phyloP scores from a whole-genome alignment of 2,113 vertebrate genomes.

The Noturus placidus region DNA sequence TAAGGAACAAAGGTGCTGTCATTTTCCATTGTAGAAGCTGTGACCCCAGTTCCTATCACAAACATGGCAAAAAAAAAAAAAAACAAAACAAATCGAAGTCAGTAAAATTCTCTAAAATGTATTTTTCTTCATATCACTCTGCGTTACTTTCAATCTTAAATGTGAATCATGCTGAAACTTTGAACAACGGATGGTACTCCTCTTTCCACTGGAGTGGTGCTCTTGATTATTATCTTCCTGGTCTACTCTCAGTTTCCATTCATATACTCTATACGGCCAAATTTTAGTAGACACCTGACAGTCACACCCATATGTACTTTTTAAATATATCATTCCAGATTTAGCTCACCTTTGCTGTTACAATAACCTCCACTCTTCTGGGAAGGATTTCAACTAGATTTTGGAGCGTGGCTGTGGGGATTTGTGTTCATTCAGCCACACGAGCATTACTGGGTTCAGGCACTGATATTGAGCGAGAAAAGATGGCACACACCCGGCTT shows the following conservation, averaged over 20 bases:
- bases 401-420: not conserved
- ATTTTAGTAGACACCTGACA: not conserved
- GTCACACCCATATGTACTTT: not conserved
- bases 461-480: not conserved
- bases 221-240: not conserved
- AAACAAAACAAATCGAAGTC: not conserved
- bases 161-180: not conserved
- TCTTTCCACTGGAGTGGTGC: not conserved
- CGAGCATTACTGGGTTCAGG: not conserved
- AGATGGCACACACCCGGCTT: not conserved
- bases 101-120: not conserved
- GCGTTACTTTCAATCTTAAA: not conserved
- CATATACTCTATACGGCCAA: not conserved
- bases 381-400: not conserved
- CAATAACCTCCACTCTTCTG: not conserved
- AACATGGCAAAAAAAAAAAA: not conserved
- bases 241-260: not conserved
- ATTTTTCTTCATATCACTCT: not conserved
- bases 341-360: not conserved
- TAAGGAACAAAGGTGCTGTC: not conserved
- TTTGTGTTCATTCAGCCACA: not conserved
- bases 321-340: not conserved
- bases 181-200: not conserved
- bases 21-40: not conserved
- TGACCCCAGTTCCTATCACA: not conserved